A percentile compares a stretch with the other conserved stretches of the same genome.
Evolutionary conservation across 64 coral and sea anemone species (phyloP).

Genomic region (Anthopleura sola): DNA sequence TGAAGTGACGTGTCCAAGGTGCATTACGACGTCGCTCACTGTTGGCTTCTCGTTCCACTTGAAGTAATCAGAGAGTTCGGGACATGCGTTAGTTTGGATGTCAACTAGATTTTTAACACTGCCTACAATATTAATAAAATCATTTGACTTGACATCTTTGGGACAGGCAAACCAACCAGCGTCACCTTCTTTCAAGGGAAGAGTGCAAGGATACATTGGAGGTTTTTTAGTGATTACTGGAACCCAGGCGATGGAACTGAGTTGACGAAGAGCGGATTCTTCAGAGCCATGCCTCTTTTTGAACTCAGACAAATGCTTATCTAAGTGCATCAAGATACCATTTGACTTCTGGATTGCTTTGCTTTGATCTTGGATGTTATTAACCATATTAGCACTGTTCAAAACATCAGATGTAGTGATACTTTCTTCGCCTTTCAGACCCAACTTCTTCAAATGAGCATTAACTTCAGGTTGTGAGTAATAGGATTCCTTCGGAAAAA

Average conservation of each 20-base stretch:
- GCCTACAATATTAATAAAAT: slow-evolving; percentile 47
- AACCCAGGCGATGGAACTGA: slow-evolving; percentile 44
- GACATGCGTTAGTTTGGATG: background rate
- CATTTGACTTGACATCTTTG: slow-evolving; percentile 25
- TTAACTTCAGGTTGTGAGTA: slow-evolving; percentile 29
- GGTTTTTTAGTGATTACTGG: slow-evolving; percentile 12
- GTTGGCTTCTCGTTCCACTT: slow-evolving; percentile 45
- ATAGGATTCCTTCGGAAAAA: slow-evolving; percentile 4
- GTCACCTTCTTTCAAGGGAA: slow-evolving; percentile 6
- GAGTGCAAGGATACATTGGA: slow-evolving; percentile 16
- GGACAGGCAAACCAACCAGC: background rate
- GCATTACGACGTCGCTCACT: slow-evolving; percentile 27
- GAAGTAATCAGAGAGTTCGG: slow-evolving; percentile 30
- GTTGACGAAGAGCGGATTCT: background rate
- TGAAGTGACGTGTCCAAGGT: slow-evolving; percentile 44
- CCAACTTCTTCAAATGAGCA: slow-evolving; percentile 37
- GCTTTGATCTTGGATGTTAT: background rate
- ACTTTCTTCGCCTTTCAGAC: slow-evolving; percentile 46
- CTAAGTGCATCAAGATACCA: slow-evolving; percentile 40
- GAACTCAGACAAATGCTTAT: background rate
- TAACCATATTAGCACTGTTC: slow-evolving; percentile 38
- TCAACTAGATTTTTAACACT: slow-evolving; percentile 49
- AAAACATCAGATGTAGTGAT: slow-evolving; percentile 43
- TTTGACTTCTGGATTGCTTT: slow-evolving; percentile 39
- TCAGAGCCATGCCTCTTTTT: slow-evolving; percentile 1